Evolutionary conservation across 2,888 invertebrate species (phyloP).

Genomic region (Hydrotaea diabolus): DNA sequence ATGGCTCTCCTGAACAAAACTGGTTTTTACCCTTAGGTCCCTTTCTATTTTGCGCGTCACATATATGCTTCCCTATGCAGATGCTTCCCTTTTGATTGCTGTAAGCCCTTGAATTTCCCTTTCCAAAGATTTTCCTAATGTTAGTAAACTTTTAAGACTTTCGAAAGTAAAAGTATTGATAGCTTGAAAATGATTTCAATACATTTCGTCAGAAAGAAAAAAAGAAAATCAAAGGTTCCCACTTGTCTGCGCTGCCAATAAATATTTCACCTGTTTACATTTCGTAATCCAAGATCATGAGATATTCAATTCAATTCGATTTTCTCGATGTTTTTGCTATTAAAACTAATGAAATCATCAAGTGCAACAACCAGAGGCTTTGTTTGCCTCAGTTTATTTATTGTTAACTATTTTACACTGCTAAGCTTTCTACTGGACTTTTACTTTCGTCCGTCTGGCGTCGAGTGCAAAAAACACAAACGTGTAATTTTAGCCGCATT

Average conservation of each 20-base stretch:
- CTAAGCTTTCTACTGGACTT: constrained; percentile 24
- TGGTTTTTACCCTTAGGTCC: no score
- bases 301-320: constrained; percentile 36
- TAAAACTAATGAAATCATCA: constrained; percentile 40
- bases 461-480: not conserved
- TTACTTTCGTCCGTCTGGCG: constrained; percentile 24
- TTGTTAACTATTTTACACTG: not conserved
- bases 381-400: not conserved
- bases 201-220: not conserved
- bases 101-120: no score
- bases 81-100: no score
- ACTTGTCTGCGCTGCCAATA: not conserved
- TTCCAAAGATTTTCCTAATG: no score
- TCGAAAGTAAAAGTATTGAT: constrained; percentile 29
- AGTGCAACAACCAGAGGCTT: constrained; percentile 45
- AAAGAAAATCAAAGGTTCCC: not conserved
- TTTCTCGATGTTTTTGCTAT: constrained; percentile 31
- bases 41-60: no score
- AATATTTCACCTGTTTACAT: constrained; percentile 16
- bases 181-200: not conserved
- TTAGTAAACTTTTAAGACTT: not conserved
- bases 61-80: no score
- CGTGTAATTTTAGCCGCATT: constrained; percentile 24
- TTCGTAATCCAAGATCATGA: constrained; percentile 36
- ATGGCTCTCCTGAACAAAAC: no score